phyloP scores from a whole-genome alignment of 1,140 invertebrate species.

The Drosophila willistoni region DNA sequence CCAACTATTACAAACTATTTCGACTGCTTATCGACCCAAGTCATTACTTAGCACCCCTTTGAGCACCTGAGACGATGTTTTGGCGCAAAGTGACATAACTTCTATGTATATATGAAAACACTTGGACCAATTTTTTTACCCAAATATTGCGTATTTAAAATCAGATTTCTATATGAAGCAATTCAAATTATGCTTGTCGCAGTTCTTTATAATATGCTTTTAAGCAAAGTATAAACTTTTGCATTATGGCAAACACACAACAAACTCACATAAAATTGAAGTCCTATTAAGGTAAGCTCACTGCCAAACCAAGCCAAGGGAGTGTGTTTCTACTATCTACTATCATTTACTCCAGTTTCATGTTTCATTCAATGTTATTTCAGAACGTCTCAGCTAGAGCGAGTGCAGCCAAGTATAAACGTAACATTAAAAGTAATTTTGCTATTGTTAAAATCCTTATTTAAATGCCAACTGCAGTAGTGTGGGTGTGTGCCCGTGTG shows the following conservation, averaged over 20 bases:
- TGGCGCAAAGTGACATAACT: no score
- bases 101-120: no score
- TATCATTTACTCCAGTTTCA: slow-evolving; percentile 23
- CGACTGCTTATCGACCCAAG: no score
- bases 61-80: no score
- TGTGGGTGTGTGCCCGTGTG: slow-evolving; percentile 23
- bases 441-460: slow-evolving; percentile 69
- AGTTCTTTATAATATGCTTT: neutral
- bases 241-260: neutral
- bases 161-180: neutral
- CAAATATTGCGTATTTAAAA: neutral
- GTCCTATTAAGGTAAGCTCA: slow-evolving; percentile 9
- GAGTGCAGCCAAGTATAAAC: slow-evolving; percentile 52
- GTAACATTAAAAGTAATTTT: slow-evolving; percentile 75
- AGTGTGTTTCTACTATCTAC: neutral
- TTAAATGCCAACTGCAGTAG: slow-evolving; percentile 56
- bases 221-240: neutral
- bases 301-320: slow-evolving; percentile 1
- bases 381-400: slow-evolving; percentile 38
- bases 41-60: no score
- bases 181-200: neutral
- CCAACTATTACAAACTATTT: no score
- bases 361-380: slow-evolving; percentile 37
- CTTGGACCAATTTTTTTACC: no score
- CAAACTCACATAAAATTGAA: neutral